phyloP scores from a whole-genome alignment of 2,888 invertebrate genomes.

The Trissolcus brochymenae region DNA sequence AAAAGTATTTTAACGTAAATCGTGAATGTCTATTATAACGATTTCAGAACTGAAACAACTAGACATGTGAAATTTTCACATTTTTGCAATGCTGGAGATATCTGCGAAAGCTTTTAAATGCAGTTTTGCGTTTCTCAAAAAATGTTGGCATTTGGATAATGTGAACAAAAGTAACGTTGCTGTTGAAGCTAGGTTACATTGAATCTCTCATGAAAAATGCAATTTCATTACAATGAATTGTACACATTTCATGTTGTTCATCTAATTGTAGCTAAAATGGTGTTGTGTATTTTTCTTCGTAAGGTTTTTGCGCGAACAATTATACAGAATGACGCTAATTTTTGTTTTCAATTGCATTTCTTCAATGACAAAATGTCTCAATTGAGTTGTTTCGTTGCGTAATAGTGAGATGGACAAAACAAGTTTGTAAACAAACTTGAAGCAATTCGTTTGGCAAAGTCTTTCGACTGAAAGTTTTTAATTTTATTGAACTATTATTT shows the following conservation, averaged over 20 bases:
- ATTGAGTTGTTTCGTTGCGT: neutral
- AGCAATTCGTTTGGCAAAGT: too few species aligned
- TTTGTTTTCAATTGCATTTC: conserved; percentile 7
- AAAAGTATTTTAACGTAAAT: too few species aligned
- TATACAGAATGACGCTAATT: conserved; percentile 5
- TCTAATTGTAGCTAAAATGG: conserved; percentile 30
- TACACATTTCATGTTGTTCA: conserved; percentile 22
- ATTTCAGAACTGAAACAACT: neutral
- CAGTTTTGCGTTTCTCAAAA: neutral
- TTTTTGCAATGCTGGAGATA: too few species aligned
- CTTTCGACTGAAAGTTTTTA: too few species aligned
- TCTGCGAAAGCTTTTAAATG: neutral
- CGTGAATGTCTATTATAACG: neutral
- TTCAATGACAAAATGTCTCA: conserved; percentile 20
- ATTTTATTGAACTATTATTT: too few species aligned
- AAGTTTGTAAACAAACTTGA: too few species aligned
- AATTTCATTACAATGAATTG: conserved; percentile 38
- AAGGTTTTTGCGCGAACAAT: conserved; percentile 8
- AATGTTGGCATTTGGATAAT: neutral
- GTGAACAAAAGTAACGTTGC: conserved; percentile 3
- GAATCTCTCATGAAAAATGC: conserved; percentile 17
- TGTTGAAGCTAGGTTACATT: neutral
- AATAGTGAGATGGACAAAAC: too few species aligned
- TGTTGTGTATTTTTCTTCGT: conserved; percentile 10
- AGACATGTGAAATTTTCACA: too few species aligned